Conservation (phyloP, 2,797 vertebrate species). For the Passerculus sandwichensis region DNA sequence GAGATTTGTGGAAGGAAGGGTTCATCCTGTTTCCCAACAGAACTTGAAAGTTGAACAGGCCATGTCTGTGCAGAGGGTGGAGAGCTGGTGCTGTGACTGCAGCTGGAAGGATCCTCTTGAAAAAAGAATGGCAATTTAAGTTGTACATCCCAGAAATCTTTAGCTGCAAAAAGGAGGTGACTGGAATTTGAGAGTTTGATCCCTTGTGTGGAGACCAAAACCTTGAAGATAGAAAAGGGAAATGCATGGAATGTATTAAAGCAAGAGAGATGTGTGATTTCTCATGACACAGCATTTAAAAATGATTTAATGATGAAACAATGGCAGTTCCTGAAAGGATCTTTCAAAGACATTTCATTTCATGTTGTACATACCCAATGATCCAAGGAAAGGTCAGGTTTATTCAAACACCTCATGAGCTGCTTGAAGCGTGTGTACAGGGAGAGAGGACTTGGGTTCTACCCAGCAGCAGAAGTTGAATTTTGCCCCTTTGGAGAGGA, state of each 20-base stretch:
- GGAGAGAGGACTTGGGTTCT: not conserved
- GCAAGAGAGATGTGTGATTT: not conserved
- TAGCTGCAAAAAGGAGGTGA: not conserved
- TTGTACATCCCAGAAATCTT: not conserved
- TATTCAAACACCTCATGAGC: not conserved
- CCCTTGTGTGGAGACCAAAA: not conserved
- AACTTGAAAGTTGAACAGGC: not conserved
- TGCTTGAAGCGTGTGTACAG: not conserved
- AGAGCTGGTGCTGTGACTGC: not conserved
- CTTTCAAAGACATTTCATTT: not conserved
- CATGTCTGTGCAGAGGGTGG: not conserved
- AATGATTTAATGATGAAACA: not conserved
- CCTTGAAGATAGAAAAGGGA: not conserved
- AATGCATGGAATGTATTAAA: not conserved
- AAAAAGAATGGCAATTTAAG: not conserved
- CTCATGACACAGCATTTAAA: not conserved
- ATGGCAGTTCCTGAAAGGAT: not conserved
- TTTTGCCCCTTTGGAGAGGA: not conserved
- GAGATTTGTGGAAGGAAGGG: not conserved
- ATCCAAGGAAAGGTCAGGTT: slow-evolving; percentile 12
- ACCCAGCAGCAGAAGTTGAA: not conserved
- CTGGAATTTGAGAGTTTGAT: not conserved
- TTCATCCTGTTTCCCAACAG: not conserved
- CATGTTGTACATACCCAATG: rapidly evolving
- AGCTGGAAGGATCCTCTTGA: not conserved